These are phyloP conservation scores for Tuberolachnus salignus DNA, from an alignment of 2,888 invertebrate species.

Conservation along the genomic window DNA sequence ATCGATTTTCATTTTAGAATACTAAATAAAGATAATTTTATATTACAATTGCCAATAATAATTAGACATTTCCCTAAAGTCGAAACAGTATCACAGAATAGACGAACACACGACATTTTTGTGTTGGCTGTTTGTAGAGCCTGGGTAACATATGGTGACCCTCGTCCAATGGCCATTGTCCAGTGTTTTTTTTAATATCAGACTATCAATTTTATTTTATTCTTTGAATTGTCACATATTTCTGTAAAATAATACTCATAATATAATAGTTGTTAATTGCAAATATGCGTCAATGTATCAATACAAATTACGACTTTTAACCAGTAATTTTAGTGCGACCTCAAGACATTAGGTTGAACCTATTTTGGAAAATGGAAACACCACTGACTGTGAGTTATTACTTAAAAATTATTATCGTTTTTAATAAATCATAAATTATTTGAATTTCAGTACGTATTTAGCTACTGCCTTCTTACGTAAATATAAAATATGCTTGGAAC, in stretches of 20 bases:
- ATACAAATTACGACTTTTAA: neutral
- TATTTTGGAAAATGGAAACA: constrained; percentile 37
- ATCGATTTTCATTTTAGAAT: too few species aligned
- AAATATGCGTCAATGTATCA: constrained; percentile 45
- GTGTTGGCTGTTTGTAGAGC: constrained; percentile 13
- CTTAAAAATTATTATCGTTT: constrained; percentile 11
- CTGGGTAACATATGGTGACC: constrained; percentile 51
- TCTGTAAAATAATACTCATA: constrained; percentile 44
- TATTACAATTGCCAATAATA: too few species aligned
- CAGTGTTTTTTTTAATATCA: constrained; percentile 56
- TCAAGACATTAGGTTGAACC: constrained; percentile 8
- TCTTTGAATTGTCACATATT: constrained; percentile 50
- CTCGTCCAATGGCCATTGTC: constrained; percentile 55
- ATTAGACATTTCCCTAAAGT: neutral
- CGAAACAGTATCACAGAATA: neutral
- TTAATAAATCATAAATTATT: neutral
- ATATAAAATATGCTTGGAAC: neutral
- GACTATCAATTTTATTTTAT: constrained; percentile 38
- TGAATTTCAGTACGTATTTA: neutral
- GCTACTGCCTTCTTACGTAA: neutral
- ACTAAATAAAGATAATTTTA: too few species aligned
- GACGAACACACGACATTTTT: constrained; percentile 36
- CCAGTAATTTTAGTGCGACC: constrained; percentile 18
- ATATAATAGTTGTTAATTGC: constrained; percentile 33
- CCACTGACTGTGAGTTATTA: constrained; percentile 45